These are phyloP conservation scores for Peromyscus melanophrys DNA, from an alignment of 2,797 vertebrate species.

Conservation along the genomic window DNA sequence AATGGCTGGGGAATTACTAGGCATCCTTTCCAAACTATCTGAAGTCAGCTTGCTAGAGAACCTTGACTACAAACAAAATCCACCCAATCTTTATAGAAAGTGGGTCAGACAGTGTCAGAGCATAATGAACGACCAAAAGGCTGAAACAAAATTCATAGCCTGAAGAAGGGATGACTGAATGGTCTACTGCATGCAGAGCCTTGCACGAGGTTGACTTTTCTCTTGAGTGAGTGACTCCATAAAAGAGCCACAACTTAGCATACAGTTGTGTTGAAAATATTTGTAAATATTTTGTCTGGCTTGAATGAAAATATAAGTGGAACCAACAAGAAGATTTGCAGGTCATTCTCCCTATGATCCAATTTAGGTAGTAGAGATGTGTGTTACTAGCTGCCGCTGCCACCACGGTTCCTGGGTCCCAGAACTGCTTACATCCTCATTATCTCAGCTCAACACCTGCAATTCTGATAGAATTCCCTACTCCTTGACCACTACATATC, in stretches of 20 bases:
- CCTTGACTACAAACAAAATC: not conserved
- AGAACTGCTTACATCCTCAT: too few species aligned
- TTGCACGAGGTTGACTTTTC: not conserved
- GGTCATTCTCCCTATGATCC: too few species aligned
- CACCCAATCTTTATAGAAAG: not conserved
- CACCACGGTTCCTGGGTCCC: not conserved
- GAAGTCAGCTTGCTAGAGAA: not conserved
- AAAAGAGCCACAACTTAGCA: not conserved
- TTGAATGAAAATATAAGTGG: not conserved
- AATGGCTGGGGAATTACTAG: not conserved
- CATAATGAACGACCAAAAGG: not conserved
- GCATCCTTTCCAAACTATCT: not conserved
- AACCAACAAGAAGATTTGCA: not conserved
- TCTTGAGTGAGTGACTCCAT: not conserved
- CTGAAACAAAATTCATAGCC: not conserved
- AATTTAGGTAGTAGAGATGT: not conserved
- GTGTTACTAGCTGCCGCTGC: fast-evolving
- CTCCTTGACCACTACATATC: not conserved
- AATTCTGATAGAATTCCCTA: not conserved
- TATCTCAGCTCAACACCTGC: not conserved
- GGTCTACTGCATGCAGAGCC: too few species aligned
- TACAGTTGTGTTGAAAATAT: not conserved
- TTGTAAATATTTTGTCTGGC: not conserved
- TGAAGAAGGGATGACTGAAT: not conserved
- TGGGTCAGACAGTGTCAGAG: not conserved